Conservation (phyloP, 1,140 invertebrate species). For the Cephus cinctus region DNA sequence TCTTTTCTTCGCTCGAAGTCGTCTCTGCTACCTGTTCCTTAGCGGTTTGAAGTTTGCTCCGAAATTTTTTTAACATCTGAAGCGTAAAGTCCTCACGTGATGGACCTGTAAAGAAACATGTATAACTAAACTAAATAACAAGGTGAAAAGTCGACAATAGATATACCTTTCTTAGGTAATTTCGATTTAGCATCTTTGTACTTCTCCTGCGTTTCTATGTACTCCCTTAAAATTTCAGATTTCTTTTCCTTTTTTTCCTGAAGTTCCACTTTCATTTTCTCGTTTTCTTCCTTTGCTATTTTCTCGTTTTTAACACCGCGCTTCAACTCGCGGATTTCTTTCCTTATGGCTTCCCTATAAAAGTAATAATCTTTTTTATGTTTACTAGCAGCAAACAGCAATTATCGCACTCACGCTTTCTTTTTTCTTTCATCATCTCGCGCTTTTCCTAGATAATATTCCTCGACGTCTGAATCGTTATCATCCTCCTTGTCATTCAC, state of each 20-base stretch:
- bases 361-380: slow-evolving; percentile 23
- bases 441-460: slow-evolving; percentile 71
- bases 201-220: slow-evolving; percentile 73
- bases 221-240: slow-evolving; percentile 71
- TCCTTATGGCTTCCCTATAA: slow-evolving; percentile 72
- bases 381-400: slow-evolving; percentile 15
- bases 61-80: slow-evolving; percentile 79
- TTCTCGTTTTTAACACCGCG: slow-evolving; percentile 67
- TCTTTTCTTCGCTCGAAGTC: slow-evolving; percentile 38
- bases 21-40: slow-evolving; percentile 59
- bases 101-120: too few relatives aligned
- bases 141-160: slow-evolving; percentile 5
- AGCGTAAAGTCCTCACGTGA: slow-evolving; percentile 71
- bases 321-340: slow-evolving; percentile 74
- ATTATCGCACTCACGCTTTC: slow-evolving; percentile 60
- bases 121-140: slow-evolving; percentile 7
- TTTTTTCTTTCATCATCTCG: slow-evolving; percentile 64
- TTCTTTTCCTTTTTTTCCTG: slow-evolving; percentile 47
- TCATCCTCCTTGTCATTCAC: slow-evolving; percentile 35
- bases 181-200: slow-evolving; percentile 71
- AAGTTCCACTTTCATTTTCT: slow-evolving; percentile 49
- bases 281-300: slow-evolving; percentile 58
- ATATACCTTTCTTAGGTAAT: slow-evolving; percentile 67
- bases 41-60: slow-evolving; percentile 69
- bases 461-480: slow-evolving; percentile 50